A percentile compares a stretch with the other conserved stretches of the same genome.
Conservation (phyloP, 2,797 vertebrate species). For the Sitta carolinensis region DNA sequence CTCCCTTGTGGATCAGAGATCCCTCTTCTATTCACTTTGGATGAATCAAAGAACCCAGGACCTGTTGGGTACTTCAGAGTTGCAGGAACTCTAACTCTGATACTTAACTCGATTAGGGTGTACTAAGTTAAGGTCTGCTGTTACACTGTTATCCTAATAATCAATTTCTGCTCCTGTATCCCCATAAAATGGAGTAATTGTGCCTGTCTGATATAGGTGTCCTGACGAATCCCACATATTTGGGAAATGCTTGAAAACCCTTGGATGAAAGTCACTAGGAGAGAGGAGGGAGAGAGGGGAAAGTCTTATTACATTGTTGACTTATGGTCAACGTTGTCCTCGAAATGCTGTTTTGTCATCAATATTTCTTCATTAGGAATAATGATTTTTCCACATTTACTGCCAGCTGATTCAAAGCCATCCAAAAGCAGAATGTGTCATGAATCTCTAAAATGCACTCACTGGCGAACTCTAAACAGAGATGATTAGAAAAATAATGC, state of each 20-base stretch:
- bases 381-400: constrained; percentile 73
- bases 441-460: constrained; percentile 66
- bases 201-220: not conserved
- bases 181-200: not conserved
- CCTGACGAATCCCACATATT: not conserved
- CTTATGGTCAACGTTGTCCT: constrained; percentile 61
- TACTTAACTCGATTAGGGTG: not conserved
- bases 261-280: constrained; percentile 35
- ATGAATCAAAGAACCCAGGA: not conserved
- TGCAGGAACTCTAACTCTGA: not conserved
- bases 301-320: constrained; percentile 44
- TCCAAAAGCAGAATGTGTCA: constrained; percentile 64
- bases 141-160: not conserved
- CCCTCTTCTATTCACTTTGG: not conserved
- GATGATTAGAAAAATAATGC: constrained; percentile 54
- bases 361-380: constrained; percentile 74
- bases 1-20: not conserved
- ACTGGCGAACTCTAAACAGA: constrained; percentile 45
- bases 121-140: not conserved
- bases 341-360: constrained; percentile 73
- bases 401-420: constrained; percentile 68
- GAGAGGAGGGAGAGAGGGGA: not conserved
- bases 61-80: not conserved
- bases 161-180: not conserved
- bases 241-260: constrained; percentile 27